Evolutionary conservation across 1,140 invertebrate genomes (phyloP), one percentile per base, ranked within the genome.

Genomic region (Nasonia longicornis): DNA sequence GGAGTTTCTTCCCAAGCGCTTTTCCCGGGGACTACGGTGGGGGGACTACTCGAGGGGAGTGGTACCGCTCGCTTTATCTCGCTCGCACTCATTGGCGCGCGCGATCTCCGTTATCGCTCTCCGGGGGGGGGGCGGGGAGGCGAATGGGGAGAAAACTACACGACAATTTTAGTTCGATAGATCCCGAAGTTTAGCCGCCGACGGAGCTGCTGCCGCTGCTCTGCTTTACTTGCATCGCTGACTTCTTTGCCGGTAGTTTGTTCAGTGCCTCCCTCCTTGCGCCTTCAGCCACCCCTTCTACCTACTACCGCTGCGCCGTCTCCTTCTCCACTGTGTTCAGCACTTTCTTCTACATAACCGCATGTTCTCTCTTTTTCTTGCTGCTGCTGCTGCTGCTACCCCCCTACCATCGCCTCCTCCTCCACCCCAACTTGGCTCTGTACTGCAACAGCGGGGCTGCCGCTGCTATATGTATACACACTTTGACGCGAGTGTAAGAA

Each of bases 131-230:
- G 81, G 35, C 6, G 48, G 58, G 80, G 84, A 82, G 84, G 79
- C 84, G 83, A 85, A 87, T 82, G 85, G 86, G 85, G 87, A 84
- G 87, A 87, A 88, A 89, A 89, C 88, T 89, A 90, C 90, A 90
- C 86, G 86, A 89, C 89, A 89, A 91, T 90, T 90, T 90, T 89
- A 90, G 89, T 90, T 91, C 87, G 87, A 90, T 88, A 88, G 87
- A 90, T 90, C 85, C 86, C 84, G 73, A 89, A 90, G 87, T 90
- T 90, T 88, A 88, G 88, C 87, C 84, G 63, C 84, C 85, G 88
- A 87, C 86, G 88, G 88, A 88, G 90, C 86, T 35, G 81, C 80
- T 87, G 87, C 87, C 86, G 88, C 87, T 89, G 90, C 87, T 69
- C 83, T 87, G 88, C 87, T 87, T 87, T 88, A 87, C 88, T 88